Evolutionary conservation across 2,113 vertebrate genomes (phyloP).

Genomic region (Chinchilla lanigera): DNA sequence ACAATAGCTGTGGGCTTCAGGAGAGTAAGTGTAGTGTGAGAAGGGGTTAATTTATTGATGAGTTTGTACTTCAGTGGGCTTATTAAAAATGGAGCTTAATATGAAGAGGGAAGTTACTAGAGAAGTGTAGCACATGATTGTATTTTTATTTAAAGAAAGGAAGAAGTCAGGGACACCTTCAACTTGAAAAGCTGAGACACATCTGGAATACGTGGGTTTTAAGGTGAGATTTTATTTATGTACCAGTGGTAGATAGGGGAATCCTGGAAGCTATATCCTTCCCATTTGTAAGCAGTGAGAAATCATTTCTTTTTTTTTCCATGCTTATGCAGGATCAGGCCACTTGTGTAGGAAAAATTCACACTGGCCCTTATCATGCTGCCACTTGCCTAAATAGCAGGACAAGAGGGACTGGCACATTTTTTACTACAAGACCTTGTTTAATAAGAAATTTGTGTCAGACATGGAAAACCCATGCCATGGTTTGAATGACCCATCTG

Average conservation of each 20-base stretch:
- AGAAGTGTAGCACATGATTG: background rate
- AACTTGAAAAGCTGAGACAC: background rate
- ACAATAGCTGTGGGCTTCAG: background rate
- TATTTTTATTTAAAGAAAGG: background rate
- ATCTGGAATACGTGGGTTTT: background rate
- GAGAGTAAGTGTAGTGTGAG: background rate
- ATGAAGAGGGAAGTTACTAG: background rate
- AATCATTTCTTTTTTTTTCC: background rate
- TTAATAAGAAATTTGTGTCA: background rate
- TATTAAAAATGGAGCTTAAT: background rate
- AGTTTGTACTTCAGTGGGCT: background rate
- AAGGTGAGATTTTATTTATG: background rate
- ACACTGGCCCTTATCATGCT: background rate
- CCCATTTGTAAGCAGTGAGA: background rate
- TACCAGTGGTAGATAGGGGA: background rate
- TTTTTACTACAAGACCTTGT: background rate
- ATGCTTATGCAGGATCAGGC: background rate
- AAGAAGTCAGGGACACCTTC: background rate
- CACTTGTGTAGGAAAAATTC: background rate
- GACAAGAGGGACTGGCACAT: fast-evolving
- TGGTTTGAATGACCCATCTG: background rate
- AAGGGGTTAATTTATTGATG: background rate
- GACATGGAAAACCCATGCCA: background rate
- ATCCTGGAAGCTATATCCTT: background rate
- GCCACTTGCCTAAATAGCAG: background rate